Base-by-base conservation (phyloP, 2,113 vertebrate species). In the Gadus macrocephalus region DNA sequence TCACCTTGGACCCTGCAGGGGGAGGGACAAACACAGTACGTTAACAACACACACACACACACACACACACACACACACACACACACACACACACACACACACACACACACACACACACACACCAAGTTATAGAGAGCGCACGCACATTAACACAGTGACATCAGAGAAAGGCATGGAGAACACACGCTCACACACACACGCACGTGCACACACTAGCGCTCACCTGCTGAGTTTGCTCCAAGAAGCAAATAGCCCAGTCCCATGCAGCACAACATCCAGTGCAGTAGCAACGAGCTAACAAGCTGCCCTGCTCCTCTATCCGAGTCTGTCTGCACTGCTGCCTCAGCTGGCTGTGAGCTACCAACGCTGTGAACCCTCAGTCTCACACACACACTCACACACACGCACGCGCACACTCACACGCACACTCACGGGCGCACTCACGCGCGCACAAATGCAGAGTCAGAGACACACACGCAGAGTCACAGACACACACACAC, bases 321-420 rank as follows among this genome's bases (percentile, higher is more conserved):
- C 79, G 73, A 80, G 70, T 74, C 81, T 87, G 76, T 85, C 81
- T 68, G 69, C 42, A 19, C 62, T 74, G 80, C 82, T 74, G 79
- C 78, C 86, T 87, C 85, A 81, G 81, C 82, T 81, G 83, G 67
- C 83, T 85, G 78, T 83, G 85, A 83, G 79, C 80, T 81, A 78
- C 81, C 49, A 78, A 78, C 71, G 80, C 70, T 84, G 81, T 82
- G 90, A 88, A 84, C 78, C 81, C 76, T 69, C 62, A 68, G 75
- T 73, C 66, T 68, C 64, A 28, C 35, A 38, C 67, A 67, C 80
- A 68, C 71, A 66, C 68, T 15, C 15, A 27, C 53, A 42, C 28
- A 42, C 53, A 68, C 62, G 63, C 70, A 56, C 5, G 17, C 75
- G 65, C 67, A 69, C 66, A 74, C n/a, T 11, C 16, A 7, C 53